These are phyloP conservation scores for Leistus spinibarbis DNA, from an alignment of 2,888 invertebrate genomes.

Conservation along the genomic window DNA sequence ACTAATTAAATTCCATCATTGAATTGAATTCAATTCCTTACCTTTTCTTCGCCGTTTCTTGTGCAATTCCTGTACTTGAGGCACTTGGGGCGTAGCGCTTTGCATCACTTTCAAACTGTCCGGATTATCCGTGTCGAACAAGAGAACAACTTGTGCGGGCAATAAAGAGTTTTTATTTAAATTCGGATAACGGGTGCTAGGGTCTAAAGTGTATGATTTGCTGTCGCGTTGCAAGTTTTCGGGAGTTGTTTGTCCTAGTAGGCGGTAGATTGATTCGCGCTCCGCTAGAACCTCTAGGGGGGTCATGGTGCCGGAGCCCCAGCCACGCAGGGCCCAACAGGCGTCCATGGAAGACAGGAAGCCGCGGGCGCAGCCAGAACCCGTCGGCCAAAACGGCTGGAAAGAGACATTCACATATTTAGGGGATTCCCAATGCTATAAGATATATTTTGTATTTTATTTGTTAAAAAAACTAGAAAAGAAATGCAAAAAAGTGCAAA, in stretches of 20 bases:
- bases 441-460: not conserved
- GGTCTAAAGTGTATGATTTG: conserved; percentile 84
- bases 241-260: conserved; percentile 91
- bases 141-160: conserved; percentile 74
- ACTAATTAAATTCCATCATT: too few relatives aligned
- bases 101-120: conserved; percentile 55
- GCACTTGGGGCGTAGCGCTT: conserved; percentile 42
- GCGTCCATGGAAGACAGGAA: conserved; percentile 96
- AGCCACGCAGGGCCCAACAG: conserved; percentile 91
- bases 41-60: conserved; percentile 71
- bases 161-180: conserved; percentile 76
- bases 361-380: conserved; percentile 96
- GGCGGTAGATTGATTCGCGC: conserved; percentile 86
- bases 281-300: conserved; percentile 90
- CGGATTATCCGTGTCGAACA: conserved; percentile 76
- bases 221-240: conserved; percentile 93
- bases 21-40: conserved; percentile 48
- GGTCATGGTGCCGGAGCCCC: conserved; percentile 72
- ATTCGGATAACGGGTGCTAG: conserved; percentile 85
- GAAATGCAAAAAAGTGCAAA: too few relatives aligned
- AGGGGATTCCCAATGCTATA: not conserved
- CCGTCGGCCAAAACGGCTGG: conserved; percentile 97
- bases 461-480: not conserved
- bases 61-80: conserved; percentile 61
- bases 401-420: conserved; percentile 46